Conservation (phyloP, 2,888 invertebrate genomes). For the Macrophya annulata region DNA sequence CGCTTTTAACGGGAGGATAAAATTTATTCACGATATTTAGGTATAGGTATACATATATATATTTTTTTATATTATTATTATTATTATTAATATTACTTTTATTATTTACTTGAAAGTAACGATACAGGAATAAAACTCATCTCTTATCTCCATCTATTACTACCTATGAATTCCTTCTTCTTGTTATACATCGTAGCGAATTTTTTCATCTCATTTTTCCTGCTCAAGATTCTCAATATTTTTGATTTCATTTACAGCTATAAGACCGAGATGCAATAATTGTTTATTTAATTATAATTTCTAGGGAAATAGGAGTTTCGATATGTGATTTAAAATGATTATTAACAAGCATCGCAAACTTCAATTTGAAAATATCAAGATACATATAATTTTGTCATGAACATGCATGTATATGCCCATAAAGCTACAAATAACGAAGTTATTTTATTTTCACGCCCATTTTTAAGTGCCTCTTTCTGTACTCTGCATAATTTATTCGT, state of each 20-base stretch:
- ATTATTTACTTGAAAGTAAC: neutral
- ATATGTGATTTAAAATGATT: too few relatives aligned
- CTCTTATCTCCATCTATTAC: neutral
- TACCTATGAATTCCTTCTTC: neutral
- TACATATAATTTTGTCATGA: too few relatives aligned
- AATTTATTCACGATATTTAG: neutral
- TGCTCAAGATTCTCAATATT: neutral
- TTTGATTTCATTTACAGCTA: neutral
- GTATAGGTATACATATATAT: neutral
- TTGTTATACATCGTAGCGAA: neutral
- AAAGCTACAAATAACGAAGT: neutral
- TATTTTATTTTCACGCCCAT: neutral
- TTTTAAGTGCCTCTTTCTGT: slow-evolving; percentile 17
- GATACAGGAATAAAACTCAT: slow-evolving; percentile 4
- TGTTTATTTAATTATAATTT: too few relatives aligned
- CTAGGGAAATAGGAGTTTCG: too few relatives aligned
- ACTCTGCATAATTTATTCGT: slow-evolving; percentile 11
- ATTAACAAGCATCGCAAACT: too few relatives aligned
- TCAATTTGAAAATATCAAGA: too few relatives aligned
- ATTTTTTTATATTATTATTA: neutral
- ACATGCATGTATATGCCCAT: neutral
- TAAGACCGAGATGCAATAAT: too few relatives aligned
- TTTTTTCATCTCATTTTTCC: neutral
- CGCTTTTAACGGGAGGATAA: slow-evolving; percentile 9
- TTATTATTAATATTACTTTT: neutral